Evolutionary conservation across 1,140 invertebrate genomes (phyloP).

Genomic region (Drosophila cardini): DNA sequence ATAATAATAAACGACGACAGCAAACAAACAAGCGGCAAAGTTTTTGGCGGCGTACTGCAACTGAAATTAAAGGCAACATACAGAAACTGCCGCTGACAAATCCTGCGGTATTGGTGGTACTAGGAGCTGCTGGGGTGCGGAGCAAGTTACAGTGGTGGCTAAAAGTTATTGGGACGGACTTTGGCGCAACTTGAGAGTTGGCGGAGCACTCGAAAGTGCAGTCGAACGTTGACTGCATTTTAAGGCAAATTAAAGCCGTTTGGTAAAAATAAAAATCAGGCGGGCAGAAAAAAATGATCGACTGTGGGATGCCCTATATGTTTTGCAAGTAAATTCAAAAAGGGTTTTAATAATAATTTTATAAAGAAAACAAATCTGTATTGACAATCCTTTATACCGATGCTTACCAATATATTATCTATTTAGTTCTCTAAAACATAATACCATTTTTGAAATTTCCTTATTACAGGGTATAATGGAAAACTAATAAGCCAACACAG

Average conservation of each 20-base stretch:
- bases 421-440: background rate
- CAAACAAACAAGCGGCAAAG: slow-evolving; percentile 77
- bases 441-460: background rate
- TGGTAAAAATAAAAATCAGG: background rate
- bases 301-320: background rate
- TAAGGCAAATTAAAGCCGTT: slow-evolving; percentile 46
- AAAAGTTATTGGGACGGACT: slow-evolving; percentile 26
- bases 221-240: slow-evolving; percentile 69
- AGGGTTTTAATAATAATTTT: too few species aligned
- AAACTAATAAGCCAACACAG: slow-evolving; percentile 76
- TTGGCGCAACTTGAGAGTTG: slow-evolving; percentile 38
- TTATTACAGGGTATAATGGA: slow-evolving; percentile 22
- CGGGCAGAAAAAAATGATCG: background rate
- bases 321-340: background rate
- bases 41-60: slow-evolving; percentile 53
- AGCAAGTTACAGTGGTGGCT: slow-evolving; percentile 12
- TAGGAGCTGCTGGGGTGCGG: background rate
- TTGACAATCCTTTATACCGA: too few species aligned
- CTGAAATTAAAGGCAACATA: slow-evolving; percentile 38
- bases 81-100: slow-evolving; percentile 52
- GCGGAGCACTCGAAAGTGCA: slow-evolving; percentile 65
- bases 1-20: slow-evolving; percentile 80
- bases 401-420: too few species aligned
- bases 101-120: slow-evolving; percentile 8
- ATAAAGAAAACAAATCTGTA: too few species aligned